phyloP scores from a whole-genome alignment of 2,113 vertebrate genomes.

The Hemichromis elongatus region DNA sequence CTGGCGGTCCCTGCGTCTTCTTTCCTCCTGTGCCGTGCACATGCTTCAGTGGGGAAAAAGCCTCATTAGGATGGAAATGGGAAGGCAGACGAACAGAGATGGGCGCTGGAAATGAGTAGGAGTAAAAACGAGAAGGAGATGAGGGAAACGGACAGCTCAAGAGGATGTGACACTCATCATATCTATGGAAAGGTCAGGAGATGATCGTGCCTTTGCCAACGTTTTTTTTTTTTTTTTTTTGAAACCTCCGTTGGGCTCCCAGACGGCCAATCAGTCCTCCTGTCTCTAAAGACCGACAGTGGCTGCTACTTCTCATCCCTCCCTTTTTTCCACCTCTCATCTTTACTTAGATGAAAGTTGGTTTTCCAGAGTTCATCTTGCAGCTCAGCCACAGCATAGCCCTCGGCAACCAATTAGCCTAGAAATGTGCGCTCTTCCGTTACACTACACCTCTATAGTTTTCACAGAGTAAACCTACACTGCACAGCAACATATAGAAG shows the following conservation, averaged over 20 bases:
- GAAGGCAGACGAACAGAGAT: background rate
- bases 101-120: background rate
- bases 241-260: background rate
- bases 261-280: background rate
- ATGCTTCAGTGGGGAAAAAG: background rate
- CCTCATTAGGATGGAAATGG: conserved; percentile 26
- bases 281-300: background rate
- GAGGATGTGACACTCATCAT: conserved; percentile 4
- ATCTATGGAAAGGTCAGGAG: conserved; percentile 41
- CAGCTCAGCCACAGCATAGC: background rate
- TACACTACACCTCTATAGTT: background rate
- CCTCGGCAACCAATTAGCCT: conserved; percentile 40
- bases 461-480: background rate
- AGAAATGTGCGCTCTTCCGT: conserved; percentile 22
- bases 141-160: background rate
- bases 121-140: background rate
- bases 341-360: background rate
- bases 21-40: background rate
- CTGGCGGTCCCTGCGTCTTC: background rate
- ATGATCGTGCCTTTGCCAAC: conserved; percentile 34
- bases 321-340: background rate
- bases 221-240: background rate
- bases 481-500: background rate
- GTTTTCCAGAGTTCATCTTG: conserved; percentile 13
- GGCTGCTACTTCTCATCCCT: background rate